Conservation (phyloP, 2,797 vertebrate genomes). For the Emydoidea blandingii region DNA sequence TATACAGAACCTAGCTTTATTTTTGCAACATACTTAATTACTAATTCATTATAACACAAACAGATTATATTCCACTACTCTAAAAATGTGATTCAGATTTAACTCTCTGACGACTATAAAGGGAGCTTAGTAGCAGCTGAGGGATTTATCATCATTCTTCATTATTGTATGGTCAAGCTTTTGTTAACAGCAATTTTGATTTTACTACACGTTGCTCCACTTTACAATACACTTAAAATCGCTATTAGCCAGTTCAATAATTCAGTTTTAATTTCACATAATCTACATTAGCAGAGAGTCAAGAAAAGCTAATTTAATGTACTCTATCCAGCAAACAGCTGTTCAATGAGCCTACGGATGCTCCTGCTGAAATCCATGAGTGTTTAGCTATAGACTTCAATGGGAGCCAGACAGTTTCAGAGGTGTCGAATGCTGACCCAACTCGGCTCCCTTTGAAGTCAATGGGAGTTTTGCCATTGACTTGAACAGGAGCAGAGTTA, state of each 20-base stretch:
- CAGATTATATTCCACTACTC: slow-evolving; percentile 54
- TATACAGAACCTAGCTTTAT: slow-evolving; percentile 61
- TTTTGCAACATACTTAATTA: slow-evolving; percentile 55
- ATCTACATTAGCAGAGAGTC: background rate
- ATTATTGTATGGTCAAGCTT: background rate
- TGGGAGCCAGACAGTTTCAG: fast-evolving
- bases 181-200: background rate
- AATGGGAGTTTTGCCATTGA: background rate
- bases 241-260: background rate
- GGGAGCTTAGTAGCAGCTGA: background rate
- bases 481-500: background rate
- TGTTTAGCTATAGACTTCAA: background rate
- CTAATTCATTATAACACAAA: slow-evolving; percentile 61
- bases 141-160: background rate
- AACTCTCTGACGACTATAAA: slow-evolving; percentile 17
- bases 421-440: background rate
- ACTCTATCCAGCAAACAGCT: background rate
- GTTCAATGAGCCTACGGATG: background rate
- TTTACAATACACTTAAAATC: background rate
- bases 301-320: background rate
- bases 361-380: background rate
- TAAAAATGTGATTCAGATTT: slow-evolving; percentile 19
- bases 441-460: background rate
- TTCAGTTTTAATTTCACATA: background rate
- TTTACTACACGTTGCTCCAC: background rate